Percentiles rank a stretch among this genome's conserved stretches.
Conservation (phyloP, 2,888 invertebrate species). For the Plagiodera versicolora region DNA sequence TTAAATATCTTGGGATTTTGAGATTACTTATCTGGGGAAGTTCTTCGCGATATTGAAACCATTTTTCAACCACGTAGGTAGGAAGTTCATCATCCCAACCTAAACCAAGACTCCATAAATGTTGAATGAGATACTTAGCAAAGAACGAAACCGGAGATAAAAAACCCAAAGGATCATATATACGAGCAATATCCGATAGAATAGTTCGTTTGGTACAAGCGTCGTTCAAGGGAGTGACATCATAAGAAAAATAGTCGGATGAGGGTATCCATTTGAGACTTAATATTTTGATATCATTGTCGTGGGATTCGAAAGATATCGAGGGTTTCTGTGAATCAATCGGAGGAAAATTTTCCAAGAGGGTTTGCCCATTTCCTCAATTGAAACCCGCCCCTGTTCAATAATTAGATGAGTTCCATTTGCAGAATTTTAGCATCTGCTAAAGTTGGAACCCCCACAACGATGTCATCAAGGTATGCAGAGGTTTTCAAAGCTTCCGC, state of each 20-base stretch:
- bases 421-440: not conserved
- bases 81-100: conserved; percentile 22
- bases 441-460: not conserved
- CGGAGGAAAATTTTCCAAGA: not conserved
- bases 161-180: conserved; percentile 14
- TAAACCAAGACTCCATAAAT: conserved; percentile 15
- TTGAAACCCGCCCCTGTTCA: not conserved
- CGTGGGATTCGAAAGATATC: not conserved
- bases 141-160: conserved; percentile 9
- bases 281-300: not conserved
- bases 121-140: conserved; percentile 20
- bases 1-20: too few relatives aligned
- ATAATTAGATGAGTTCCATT: not conserved
- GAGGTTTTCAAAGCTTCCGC: not conserved
- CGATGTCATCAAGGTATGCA: too few relatives aligned
- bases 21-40: too few relatives aligned
- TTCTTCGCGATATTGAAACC: too few relatives aligned
- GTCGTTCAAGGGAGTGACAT: not conserved
- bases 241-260: not conserved
- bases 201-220: conserved; percentile 8
- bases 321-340: not conserved
- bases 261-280: not conserved
- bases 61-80: not conserved
- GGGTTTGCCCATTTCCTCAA: not conserved
- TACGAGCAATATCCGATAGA: conserved; percentile 6